phyloP scores from a whole-genome alignment of 2,113 vertebrate species.

The Hymenochirus boettgeri region DNA sequence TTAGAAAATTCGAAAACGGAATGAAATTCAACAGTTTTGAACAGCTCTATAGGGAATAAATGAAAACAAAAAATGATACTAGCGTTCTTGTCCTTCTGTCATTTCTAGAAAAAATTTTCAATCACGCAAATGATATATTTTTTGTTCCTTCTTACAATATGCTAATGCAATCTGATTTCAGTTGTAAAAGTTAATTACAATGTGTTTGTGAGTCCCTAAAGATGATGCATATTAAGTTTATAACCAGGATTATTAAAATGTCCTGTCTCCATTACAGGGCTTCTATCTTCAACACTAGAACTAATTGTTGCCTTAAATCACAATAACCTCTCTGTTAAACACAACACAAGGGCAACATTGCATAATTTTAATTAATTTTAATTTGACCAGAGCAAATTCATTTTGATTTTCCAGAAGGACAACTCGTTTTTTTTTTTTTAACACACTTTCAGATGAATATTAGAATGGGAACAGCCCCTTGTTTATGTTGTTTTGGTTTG shows the following conservation, averaged over 20 bases:
- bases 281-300: slow-evolving; percentile 81
- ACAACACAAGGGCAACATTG: slow-evolving; percentile 78
- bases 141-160: slow-evolving; percentile 83
- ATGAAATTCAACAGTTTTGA: no score
- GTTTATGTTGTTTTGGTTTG: slow-evolving; percentile 28
- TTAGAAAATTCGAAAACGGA: no score
- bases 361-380: slow-evolving; percentile 84
- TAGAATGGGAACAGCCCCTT: slow-evolving; percentile 56
- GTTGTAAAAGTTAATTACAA: slow-evolving; percentile 96
- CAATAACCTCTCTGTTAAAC: slow-evolving; percentile 74
- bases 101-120: slow-evolving; percentile 87
- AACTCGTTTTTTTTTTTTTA: slow-evolving; percentile 58
- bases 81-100: no score
- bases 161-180: slow-evolving; percentile 88
- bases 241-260: slow-evolving; percentile 93
- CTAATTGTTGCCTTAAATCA: slow-evolving; percentile 84
- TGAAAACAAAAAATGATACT: slow-evolving; percentile 45
- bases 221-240: slow-evolving; percentile 91
- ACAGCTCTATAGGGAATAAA: not conserved
- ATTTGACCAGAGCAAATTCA: slow-evolving; percentile 81
- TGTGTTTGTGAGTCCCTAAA: slow-evolving; percentile 92
- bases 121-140: slow-evolving; percentile 87
- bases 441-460: slow-evolving; percentile 19
- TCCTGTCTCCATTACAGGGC: slow-evolving; percentile 84
- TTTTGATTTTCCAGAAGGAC: slow-evolving; percentile 77